Evolutionary conservation across 2,797 vertebrate genomes (phyloP), one percentile per base, ranked within the genome.

Genomic region (Crenuchus spilurus): DNA sequence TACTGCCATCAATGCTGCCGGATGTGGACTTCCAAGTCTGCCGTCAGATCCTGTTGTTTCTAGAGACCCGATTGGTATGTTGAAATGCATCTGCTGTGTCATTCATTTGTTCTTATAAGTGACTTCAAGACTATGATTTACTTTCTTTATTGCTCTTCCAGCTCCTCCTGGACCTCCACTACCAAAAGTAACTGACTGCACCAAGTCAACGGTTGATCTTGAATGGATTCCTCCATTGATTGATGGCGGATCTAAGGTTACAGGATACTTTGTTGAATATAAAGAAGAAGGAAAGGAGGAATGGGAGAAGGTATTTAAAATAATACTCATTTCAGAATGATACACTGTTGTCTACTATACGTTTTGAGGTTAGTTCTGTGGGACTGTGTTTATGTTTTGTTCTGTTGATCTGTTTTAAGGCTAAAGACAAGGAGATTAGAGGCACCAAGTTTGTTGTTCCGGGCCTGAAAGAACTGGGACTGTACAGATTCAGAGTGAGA

Each of bases 161-260:
- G 98, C 92, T 37, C 97, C 97, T 80, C 98, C 98, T 31, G 97
- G 98, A 2, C 96, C 97, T 37, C 98, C 98, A 44, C 86, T 92
- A 71, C 98, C 97, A 8, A 96, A 98, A 88, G 97, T 99, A 76
- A 97, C 89, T 9, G 97, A 99, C 58, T 99, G 97, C 95, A 97
- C 97, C 0, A 98, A 91, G 83, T 99, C 97, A 30, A 96, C 96
- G 1, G 98, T 95, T 51, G 98, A 99, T 66, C 88, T 99, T 65
- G 97, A 99, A 79, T 99, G 98, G 98, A 86, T 91, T 82, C 96
- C 98, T 44, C 98, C 98, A 65, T 0, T 93, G 64, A 83, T 92
- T 63, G 97, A 99, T 39, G 98, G 98, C 62, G 98, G 98, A 58
- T 98, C 98, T 79, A 98, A 95, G 88, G 86, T 99, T 70, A 99